Evolutionary conservation across 2,797 vertebrate genomes (phyloP).

Genomic region (Amphiprion clarkii): DNA sequence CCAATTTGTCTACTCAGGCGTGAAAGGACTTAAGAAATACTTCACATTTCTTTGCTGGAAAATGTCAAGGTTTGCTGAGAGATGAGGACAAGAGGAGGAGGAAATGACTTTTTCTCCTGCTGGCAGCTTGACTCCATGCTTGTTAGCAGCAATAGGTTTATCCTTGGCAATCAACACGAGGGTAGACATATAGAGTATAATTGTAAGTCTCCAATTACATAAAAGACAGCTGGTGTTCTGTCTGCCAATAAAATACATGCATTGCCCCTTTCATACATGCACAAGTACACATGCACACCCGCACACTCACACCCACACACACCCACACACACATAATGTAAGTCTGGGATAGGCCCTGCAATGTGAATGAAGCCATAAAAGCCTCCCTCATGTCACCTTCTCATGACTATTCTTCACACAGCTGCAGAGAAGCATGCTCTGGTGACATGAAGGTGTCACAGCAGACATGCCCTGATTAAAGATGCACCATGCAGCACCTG

Average conservation of each 20-base stretch:
- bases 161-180: slow-evolving; percentile 79
- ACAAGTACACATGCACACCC: slow-evolving; percentile 11
- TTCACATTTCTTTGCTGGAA: slow-evolving; percentile 78
- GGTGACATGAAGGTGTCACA: slow-evolving; percentile 68
- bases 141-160: slow-evolving; percentile 84
- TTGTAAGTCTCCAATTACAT: slow-evolving; percentile 68
- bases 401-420: slow-evolving; percentile 69
- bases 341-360: slow-evolving; percentile 28
- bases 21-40: slow-evolving; percentile 85
- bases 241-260: slow-evolving; percentile 59
- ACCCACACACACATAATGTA: slow-evolving; percentile 17
- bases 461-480: slow-evolving; percentile 75
- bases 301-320: too few relatives aligned
- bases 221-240: slow-evolving; percentile 63
- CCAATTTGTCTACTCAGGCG: slow-evolving; percentile 83
- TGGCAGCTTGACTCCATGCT: slow-evolving; percentile 75
- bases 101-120: slow-evolving; percentile 76
- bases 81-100: slow-evolving; percentile 78
- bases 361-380: slow-evolving; percentile 52
- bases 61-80: slow-evolving; percentile 86
- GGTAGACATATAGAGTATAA: slow-evolving; percentile 73
- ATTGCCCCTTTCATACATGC: neutral
- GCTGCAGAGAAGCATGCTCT: slow-evolving; percentile 57
- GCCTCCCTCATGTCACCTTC: slow-evolving; percentile 45
- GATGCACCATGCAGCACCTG: slow-evolving; percentile 62